Percentiles rank a stretch among this genome's conserved stretches.
Conservation (phyloP, 2,797 vertebrate genomes). For the Chrosomus eos region DNA sequence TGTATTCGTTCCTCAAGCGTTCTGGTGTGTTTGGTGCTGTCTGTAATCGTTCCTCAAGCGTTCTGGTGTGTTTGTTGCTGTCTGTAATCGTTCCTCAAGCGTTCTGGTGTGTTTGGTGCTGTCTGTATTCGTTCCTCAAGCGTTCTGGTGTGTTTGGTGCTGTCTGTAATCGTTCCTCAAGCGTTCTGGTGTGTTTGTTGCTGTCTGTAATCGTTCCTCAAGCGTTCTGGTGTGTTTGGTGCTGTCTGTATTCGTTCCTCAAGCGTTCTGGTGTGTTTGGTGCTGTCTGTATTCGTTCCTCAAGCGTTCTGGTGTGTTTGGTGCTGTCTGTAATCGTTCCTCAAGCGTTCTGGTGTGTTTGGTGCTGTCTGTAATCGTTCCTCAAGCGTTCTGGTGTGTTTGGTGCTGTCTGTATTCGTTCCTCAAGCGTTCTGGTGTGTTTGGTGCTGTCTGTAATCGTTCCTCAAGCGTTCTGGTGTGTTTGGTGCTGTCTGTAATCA, state of each 20-base stretch:
- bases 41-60: not conserved
- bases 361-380: no score
- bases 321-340: no score
- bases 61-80: not conserved
- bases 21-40: constrained; percentile 3
- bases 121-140: no score
- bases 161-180: no score
- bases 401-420: no score
- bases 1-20: not conserved
- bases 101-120: not conserved
- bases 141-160: constrained; percentile 1
- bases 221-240: not conserved
- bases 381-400: not conserved
- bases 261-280: not conserved
- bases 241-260: not conserved
- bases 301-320: not conserved
- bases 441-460: no score
- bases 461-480: not conserved
- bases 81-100: not conserved
- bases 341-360: not conserved
- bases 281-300: no score
- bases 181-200: not conserved
- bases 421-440: not conserved
- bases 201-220: no score
- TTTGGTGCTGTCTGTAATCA: no score